These are phyloP conservation scores for Hymenopus coronatus DNA, from an alignment of 2,888 invertebrate species.

Conservation along the genomic window DNA sequence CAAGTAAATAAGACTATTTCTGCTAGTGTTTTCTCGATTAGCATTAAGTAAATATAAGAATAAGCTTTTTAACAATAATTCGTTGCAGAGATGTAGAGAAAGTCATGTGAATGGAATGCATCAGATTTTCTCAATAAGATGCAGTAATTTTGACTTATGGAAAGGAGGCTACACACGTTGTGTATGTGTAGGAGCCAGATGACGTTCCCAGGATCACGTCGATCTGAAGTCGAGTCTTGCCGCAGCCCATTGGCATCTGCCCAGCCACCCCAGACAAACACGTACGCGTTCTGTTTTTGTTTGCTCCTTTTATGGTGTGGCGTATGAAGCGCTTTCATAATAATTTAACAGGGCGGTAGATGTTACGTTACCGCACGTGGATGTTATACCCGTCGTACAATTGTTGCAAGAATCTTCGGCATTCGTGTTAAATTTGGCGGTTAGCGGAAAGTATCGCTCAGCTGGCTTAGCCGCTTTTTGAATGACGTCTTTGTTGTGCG, in stretches of 20 bases:
- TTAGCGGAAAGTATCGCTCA: not conserved
- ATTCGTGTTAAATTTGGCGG: not conserved
- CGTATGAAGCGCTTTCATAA: not conserved
- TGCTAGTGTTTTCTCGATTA: too few relatives aligned
- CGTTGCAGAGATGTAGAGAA: too few relatives aligned
- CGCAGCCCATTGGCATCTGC: not conserved
- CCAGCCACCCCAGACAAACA: not conserved
- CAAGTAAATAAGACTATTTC: too few relatives aligned
- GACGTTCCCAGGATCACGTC: not conserved
- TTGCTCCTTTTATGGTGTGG: not conserved
- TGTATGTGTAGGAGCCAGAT: not conserved
- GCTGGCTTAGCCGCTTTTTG: not conserved
- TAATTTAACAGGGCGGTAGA: not conserved
- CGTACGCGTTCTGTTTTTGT: not conserved
- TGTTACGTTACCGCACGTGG: not conserved
- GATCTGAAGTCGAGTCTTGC: not conserved
- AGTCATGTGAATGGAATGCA: too few relatives aligned
- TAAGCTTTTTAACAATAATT: too few relatives aligned
- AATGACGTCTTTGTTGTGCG: not conserved
- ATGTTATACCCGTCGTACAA: not conserved
- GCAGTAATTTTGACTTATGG: too few relatives aligned
- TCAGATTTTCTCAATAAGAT: too few relatives aligned
- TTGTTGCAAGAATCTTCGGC: not conserved
- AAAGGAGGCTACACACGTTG: not conserved
- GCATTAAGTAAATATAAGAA: too few relatives aligned